phyloP scores from a whole-genome alignment of 2,113 vertebrate species.

The Cercocebus atys region DNA sequence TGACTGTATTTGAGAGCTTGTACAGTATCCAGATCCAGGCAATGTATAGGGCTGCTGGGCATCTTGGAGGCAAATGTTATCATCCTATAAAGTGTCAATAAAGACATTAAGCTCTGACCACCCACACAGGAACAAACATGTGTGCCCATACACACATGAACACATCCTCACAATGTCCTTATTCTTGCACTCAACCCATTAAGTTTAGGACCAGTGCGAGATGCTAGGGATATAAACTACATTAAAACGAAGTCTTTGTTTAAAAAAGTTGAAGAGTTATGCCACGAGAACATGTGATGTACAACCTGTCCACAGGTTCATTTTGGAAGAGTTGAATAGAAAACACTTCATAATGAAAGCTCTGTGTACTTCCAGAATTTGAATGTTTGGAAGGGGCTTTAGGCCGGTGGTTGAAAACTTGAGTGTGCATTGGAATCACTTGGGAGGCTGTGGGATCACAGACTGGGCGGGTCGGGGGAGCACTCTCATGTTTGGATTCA shows the following conservation, averaged over 20 bases:
- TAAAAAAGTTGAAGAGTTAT: background rate
- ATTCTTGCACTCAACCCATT: background rate
- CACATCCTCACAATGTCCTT: background rate
- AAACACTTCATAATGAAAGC: background rate
- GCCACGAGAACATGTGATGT: background rate
- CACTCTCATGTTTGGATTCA: background rate
- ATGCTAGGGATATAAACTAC: background rate
- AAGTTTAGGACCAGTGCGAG: background rate
- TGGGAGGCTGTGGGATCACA: background rate
- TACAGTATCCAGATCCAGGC: background rate
- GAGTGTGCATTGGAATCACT: background rate
- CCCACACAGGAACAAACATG: background rate
- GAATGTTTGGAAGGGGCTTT: background rate
- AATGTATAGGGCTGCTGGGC: background rate
- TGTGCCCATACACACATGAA: background rate
- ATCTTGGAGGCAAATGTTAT: background rate
- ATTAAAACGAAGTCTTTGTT: background rate
- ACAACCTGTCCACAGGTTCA: background rate
- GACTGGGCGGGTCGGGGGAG: background rate
- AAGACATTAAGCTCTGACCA: background rate
- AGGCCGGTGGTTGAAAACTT: background rate
- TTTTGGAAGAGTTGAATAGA: background rate
- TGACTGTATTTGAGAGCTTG: background rate
- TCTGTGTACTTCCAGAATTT: background rate
- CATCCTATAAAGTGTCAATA: background rate